These are phyloP conservation scores for Coptotermes formosanus DNA, from an alignment of 1,140 invertebrate species.

Conservation along the genomic window DNA sequence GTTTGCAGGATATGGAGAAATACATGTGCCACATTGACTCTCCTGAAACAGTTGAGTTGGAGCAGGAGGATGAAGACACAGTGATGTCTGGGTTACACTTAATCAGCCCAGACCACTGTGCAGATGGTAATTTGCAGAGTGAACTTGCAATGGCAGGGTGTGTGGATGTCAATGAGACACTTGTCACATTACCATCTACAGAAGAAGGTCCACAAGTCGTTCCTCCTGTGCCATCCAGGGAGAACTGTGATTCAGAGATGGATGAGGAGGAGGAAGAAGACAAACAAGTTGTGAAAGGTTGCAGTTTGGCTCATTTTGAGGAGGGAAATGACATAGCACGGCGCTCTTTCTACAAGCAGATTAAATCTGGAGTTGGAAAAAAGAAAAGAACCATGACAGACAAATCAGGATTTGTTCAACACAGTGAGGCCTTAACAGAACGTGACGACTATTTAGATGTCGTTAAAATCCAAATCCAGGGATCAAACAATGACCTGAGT, in stretches of 20 bases:
- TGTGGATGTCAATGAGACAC: background rate
- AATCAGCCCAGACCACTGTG: background rate
- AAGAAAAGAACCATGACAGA: background rate
- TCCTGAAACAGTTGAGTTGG: slow-evolving; percentile 63
- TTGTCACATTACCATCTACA: background rate
- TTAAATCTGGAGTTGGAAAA: background rate
- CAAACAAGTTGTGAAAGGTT: slow-evolving; percentile 59
- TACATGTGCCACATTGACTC: slow-evolving; percentile 76
- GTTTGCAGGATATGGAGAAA: slow-evolving; percentile 37
- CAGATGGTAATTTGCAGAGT: background rate
- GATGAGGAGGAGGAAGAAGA: slow-evolving; percentile 50
- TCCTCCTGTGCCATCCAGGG: no score
- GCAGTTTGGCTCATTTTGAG: slow-evolving; percentile 72
- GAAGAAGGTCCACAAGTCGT: background rate
- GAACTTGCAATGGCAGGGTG: background rate
- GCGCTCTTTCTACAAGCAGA: slow-evolving; percentile 56
- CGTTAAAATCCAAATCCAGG: slow-evolving; percentile 42
- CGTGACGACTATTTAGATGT: slow-evolving; percentile 26
- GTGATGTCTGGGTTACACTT: background rate
- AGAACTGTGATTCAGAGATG: background rate
- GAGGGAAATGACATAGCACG: slow-evolving; percentile 78
- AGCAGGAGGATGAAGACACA: slow-evolving; percentile 6
- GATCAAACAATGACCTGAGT: slow-evolving; percentile 38
- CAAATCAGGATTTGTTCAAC: background rate
- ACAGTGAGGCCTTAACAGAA: background rate